phyloP scores from a whole-genome alignment of 2,888 invertebrate genomes.

The Agriopis leucophaearia region DNA sequence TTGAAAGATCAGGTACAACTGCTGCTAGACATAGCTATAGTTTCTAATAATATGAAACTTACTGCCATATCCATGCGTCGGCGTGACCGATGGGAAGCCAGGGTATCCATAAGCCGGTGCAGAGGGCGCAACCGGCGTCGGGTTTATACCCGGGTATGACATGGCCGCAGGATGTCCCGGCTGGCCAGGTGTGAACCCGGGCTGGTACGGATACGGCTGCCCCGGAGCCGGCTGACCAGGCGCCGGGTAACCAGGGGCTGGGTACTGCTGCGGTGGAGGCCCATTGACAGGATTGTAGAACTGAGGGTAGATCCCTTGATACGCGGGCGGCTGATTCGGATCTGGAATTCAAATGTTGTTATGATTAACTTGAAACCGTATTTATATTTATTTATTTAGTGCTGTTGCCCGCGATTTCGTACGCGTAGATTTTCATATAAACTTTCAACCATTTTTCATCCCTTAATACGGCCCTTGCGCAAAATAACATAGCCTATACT shows the following conservation, averaged over 20 bases:
- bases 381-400: no score
- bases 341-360: conserved; percentile 57
- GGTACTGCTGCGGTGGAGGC: conserved; percentile 55
- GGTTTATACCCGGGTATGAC: conserved; percentile 62
- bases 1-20: no score
- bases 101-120: conserved; percentile 52
- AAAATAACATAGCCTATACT: no score
- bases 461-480: no score
- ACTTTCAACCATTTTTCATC: no score
- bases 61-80: conserved; percentile 53
- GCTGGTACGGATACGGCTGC: conserved; percentile 49
- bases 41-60: conserved; percentile 32
- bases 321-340: conserved; percentile 70
- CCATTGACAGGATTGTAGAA: conserved; percentile 67
- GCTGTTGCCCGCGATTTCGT: no score
- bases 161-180: conserved; percentile 62
- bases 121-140: conserved; percentile 50
- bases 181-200: conserved; percentile 53
- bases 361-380: neutral
- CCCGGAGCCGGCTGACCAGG: conserved; percentile 42
- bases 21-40: neutral
- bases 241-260: conserved; percentile 36
- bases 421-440: no score
- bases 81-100: conserved; percentile 48
- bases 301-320: conserved; percentile 72